Percentiles rank a stretch among this genome's conserved stretches.
phyloP scores from a whole-genome alignment of 92 coral and sea anemone genomes.

The Paragorgia papillata region DNA sequence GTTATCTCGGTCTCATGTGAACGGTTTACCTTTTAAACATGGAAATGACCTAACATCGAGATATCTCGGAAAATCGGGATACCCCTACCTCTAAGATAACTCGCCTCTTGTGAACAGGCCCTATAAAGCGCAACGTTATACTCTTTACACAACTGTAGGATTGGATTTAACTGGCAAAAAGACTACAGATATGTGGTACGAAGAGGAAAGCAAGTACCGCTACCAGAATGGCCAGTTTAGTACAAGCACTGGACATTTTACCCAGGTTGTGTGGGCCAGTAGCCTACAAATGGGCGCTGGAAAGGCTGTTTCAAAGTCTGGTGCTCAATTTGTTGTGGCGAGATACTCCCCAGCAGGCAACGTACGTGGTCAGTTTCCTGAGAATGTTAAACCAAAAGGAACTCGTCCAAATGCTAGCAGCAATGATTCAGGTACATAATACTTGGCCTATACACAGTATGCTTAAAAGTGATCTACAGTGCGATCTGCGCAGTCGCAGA shows the following conservation, averaged over 20 bases:
- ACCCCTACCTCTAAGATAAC: too few relatives aligned
- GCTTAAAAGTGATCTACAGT: too few relatives aligned
- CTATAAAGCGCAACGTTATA: too few relatives aligned
- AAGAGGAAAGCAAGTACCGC: slow-evolving; percentile 86
- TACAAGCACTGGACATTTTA: slow-evolving; percentile 89
- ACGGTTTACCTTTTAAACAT: too few relatives aligned
- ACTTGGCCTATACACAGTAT: too few relatives aligned
- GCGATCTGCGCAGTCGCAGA: too few relatives aligned
- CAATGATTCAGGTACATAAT: background rate
- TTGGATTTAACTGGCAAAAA: slow-evolving; percentile 83
- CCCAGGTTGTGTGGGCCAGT: slow-evolving; percentile 90
- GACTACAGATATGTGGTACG: slow-evolving; percentile 98
- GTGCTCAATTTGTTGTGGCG: slow-evolving; percentile 94
- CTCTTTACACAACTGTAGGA: too few relatives aligned
- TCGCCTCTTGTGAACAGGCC: too few relatives aligned
- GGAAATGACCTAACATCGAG: too few relatives aligned
- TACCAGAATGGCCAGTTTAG: slow-evolving; percentile 78
- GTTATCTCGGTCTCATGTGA: too few relatives aligned
- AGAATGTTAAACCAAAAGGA: slow-evolving; percentile 79
- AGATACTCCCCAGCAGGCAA: slow-evolving; percentile 98
- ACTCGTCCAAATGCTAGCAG: slow-evolving; percentile 55
- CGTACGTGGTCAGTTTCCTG: slow-evolving; percentile 87
- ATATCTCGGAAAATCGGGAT: too few relatives aligned
- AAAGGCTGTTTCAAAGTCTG: slow-evolving; percentile 82
- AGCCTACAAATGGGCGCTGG: slow-evolving; percentile 95